These are phyloP conservation scores for Alfaro cultratus DNA, from an alignment of 2,797 vertebrate species.

Conservation along the genomic window DNA sequence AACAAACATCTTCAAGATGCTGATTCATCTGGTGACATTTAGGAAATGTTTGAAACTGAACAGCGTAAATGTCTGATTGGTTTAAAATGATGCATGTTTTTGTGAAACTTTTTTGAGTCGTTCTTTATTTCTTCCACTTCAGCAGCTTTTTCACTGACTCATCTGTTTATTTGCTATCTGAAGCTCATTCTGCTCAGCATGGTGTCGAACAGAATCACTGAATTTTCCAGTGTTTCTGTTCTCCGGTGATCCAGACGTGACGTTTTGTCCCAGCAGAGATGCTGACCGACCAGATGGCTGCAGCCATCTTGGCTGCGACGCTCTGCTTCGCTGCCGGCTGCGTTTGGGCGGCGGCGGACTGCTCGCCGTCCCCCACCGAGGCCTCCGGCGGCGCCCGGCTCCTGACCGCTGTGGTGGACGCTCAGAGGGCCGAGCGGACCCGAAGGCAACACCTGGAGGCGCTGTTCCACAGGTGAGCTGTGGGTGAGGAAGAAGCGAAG, in stretches of 20 bases:
- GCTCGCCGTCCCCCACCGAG: slow-evolving; percentile 28
- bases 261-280: slow-evolving; percentile 17
- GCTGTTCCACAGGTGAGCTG: slow-evolving; percentile 87
- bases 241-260: neutral
- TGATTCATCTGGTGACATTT: neutral
- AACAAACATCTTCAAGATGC: neutral
- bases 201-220: neutral
- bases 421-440: slow-evolving; percentile 76
- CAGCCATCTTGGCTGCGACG: slow-evolving; percentile 21
- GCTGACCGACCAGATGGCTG: slow-evolving; percentile 8
- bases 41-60: neutral
- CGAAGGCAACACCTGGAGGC: slow-evolving; percentile 87
- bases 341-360: slow-evolving; percentile 22
- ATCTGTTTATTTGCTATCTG: neutral
- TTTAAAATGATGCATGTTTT: neutral
- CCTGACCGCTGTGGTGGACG: slow-evolving; percentile 76
- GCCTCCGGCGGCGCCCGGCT: neutral
- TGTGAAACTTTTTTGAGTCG: neutral
- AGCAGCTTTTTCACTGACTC: neutral
- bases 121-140: neutral
- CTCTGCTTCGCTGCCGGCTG: slow-evolving; percentile 11
- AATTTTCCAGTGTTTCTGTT: neutral
- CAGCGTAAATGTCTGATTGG: neutral
- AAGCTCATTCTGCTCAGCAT: neutral
- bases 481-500: neutral